Evolutionary conservation across 2,113 vertebrate genomes (phyloP), one percentile per base, ranked within the genome.

Genomic region (Macrotis lagotis): DNA sequence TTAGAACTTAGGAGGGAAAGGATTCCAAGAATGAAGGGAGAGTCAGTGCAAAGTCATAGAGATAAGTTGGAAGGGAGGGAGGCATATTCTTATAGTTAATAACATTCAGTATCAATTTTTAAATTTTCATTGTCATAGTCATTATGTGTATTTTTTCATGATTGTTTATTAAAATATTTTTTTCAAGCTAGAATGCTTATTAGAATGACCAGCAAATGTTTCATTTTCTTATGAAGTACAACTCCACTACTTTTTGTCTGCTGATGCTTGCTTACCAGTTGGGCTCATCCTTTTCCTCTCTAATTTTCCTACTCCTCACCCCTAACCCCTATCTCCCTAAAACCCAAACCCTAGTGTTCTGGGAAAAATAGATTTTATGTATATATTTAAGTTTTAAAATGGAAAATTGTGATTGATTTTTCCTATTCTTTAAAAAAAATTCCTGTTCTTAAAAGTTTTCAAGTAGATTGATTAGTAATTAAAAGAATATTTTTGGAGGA

Each of bases 111-210:
- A 44, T 44, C 19, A 83, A 83, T 44, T 24, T 83, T 26, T 52
- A 19, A 7, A 74, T 83, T 83, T 83, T n/a, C 37, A 44, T 83
- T 24, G 3, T 44, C 19, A 83, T 83, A 22, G 66, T 83, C n/a
- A 83, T 44, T 44, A 44, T 83, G 59, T 37, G 12, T 16, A 66
- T 66, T 16, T 66, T 74, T 74, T 44, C 37, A n/a, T 74, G 66
- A 74, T 74, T 74, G 6, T 83, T n/a, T n/a, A 74, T 74, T 74
- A 44, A n/a, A 44, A 24, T 8, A 2, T 8, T 83, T 83, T 92
- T 95, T 96, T 92, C 22, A 88, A 91, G 88, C 66, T 94, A 92
- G 16, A 49, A 93, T 94, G 50, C 96, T 95, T 91, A 93, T 55
- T 83, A 50, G 37, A 26, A 3, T 92, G 59, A 93, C 26, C 92